Percentiles rank a stretch among this genome's conserved stretches.
Evolutionary conservation across 2,888 invertebrate genomes (phyloP).

Genomic region (Eupithecia vulgata): DNA sequence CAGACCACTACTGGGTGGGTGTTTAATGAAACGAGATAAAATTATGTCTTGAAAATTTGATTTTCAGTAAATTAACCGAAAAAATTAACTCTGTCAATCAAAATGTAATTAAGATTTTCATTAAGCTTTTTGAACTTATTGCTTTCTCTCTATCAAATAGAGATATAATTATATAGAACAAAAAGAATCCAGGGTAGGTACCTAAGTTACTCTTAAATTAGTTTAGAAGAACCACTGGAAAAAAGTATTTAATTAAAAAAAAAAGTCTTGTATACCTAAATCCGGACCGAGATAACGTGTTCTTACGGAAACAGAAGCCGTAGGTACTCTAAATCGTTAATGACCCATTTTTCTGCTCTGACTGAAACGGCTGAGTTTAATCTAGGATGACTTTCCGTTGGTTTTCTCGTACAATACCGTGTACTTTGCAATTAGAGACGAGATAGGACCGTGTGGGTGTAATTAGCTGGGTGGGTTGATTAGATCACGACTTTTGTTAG

Average conservation of each 20-base stretch:
- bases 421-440: conserved; percentile 26
- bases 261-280: too few species aligned
- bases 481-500: conserved; percentile 1
- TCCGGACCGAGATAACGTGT: too few species aligned
- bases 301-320: background rate
- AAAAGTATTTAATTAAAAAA: too few species aligned
- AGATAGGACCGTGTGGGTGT: background rate
- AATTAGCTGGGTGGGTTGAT: conserved; percentile 4
- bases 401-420: conserved; percentile 17
- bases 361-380: background rate
- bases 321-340: background rate
- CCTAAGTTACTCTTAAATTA: too few species aligned
- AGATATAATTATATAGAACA: too few species aligned
- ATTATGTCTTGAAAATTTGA: background rate
- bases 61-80: background rate
- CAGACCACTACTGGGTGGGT: background rate
- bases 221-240: too few species aligned
- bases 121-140: too few species aligned
- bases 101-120: background rate
- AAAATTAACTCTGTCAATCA: background rate
- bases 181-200: too few species aligned
- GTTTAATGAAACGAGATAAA: background rate
- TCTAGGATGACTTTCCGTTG: conserved; percentile 17
- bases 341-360: background rate
- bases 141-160: too few species aligned